Evolutionary conservation across 2,113 vertebrate species (phyloP), one percentile per base, ranked within the genome.

Genomic region (Sinosuthora webbiana): DNA sequence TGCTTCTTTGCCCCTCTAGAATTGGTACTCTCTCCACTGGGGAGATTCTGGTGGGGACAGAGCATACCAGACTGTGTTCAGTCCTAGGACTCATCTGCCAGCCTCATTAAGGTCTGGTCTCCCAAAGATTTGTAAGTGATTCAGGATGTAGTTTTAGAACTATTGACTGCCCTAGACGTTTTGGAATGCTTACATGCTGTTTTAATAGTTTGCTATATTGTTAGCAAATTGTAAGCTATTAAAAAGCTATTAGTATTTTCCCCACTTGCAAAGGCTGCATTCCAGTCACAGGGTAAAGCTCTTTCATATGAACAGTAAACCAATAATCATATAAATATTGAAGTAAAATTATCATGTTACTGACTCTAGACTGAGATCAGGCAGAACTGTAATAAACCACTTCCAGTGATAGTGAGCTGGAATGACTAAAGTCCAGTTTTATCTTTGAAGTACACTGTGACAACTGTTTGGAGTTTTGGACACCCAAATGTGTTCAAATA

Each of bases 161-260:
- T 89, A 80, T 6, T 80, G 50, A 62, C 87, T 30, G 52, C 41
- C 60, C 42, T 60, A 56, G 52, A 84, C 78, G 59, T 94, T 78
- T 45, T 91, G 42, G 33, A 91, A 87, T 81, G 55, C 60, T 87
- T 70, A 16, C 27, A 11, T 64, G 56, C 78, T 8, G 4, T 55
- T 96, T 87, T 75, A 78, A 70, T 67, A 60, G 16, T 71, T 87
- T 44, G 23, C 52, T 75, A n/a, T 63, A 52, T 68, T 91, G 52
- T 87, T 82, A 71, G 83, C 52, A 67, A 91, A 87, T 89, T 70
- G 77, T 78, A 91, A 91, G 56, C 47, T 63, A 62, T 87, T 81
- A 77, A 89, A 92, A 87, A 94, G 60, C 83, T 87, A 27, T 82
- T 87, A 39, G 45, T 79, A 39, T 70, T 75, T 96, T 84, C 19